Conservation (phyloP, 2,797 vertebrate species). For the Danio albolineatus region DNA sequence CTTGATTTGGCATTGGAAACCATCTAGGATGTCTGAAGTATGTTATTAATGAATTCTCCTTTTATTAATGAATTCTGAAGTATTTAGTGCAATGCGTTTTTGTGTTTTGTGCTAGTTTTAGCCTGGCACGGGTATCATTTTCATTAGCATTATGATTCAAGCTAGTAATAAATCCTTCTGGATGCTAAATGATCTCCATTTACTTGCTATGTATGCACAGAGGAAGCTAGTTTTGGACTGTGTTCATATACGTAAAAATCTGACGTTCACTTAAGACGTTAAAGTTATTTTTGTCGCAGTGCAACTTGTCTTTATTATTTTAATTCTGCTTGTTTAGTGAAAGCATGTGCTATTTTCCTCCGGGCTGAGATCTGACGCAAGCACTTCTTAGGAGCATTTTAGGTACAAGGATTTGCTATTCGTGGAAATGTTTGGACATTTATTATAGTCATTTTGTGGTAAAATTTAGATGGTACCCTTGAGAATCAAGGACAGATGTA, state of each 20-base stretch:
- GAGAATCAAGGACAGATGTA: constrained; percentile 8
- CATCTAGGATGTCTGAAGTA: too few relatives aligned
- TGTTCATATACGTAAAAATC: background rate
- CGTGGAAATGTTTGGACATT: background rate
- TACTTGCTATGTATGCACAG: background rate
- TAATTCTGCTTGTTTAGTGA: background rate
- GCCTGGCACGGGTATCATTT: too few relatives aligned
- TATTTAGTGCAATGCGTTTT: too few relatives aligned
- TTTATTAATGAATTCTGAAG: too few relatives aligned
- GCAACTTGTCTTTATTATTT: too few relatives aligned
- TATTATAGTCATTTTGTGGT: background rate
- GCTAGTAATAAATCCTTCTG: background rate
- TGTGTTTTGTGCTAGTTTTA: too few relatives aligned
- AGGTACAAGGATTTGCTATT: constrained; percentile 6
- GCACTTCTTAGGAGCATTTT: constrained; percentile 2
- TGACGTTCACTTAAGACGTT: background rate
- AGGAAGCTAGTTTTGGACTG: background rate
- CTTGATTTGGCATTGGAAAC: too few relatives aligned
- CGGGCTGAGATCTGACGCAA: constrained; percentile 10
- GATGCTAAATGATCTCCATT: background rate
- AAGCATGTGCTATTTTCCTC: background rate
- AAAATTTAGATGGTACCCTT: background rate
- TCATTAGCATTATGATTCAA: too few relatives aligned
- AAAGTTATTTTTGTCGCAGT: background rate
- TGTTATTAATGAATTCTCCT: too few relatives aligned